Evolutionary conservation across 2,797 vertebrate species (phyloP).

Genomic region (Phrynocephalus vlangalii): DNA sequence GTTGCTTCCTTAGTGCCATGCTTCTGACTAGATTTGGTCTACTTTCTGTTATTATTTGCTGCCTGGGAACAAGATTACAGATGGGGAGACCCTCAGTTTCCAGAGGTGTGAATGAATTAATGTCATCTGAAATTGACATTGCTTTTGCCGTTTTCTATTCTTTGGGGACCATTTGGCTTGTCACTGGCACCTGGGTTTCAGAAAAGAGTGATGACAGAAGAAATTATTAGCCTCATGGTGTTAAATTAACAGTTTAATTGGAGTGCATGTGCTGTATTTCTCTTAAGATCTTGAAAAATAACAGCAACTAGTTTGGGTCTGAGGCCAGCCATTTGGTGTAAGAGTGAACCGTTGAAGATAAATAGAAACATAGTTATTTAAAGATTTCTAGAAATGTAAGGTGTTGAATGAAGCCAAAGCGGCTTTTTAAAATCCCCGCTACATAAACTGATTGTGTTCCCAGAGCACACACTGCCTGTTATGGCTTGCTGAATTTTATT

Average conservation of each 20-base stretch:
- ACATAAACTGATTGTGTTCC: not conserved
- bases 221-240: slow-evolving; percentile 26
- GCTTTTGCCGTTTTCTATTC: slow-evolving; percentile 32
- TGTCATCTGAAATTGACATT: slow-evolving; percentile 53
- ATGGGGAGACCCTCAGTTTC: slow-evolving; percentile 22
- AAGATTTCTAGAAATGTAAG: not conserved
- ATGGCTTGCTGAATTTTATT: too few relatives aligned
- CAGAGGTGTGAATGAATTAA: slow-evolving; percentile 43
- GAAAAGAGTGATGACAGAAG: slow-evolving; percentile 38
- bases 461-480: not conserved
- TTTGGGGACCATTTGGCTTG: slow-evolving; percentile 38
- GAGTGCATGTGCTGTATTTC: not conserved
- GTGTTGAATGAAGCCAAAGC: not conserved
- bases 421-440: not conserved
- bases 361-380: not conserved
- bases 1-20: slow-evolving; percentile 24
- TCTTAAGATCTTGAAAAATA: slow-evolving; percentile 29
- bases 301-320: slow-evolving; percentile 33
- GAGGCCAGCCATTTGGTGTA: slow-evolving; percentile 21
- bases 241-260: slow-evolving; percentile 34
- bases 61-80: not conserved
- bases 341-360: not conserved
- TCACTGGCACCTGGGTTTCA: slow-evolving; percentile 44
- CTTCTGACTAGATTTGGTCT: not conserved
- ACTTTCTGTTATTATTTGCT: not conserved